These are phyloP conservation scores for Tiliacea citrago DNA, from an alignment of 2,888 invertebrate species.

Conservation along the genomic window DNA sequence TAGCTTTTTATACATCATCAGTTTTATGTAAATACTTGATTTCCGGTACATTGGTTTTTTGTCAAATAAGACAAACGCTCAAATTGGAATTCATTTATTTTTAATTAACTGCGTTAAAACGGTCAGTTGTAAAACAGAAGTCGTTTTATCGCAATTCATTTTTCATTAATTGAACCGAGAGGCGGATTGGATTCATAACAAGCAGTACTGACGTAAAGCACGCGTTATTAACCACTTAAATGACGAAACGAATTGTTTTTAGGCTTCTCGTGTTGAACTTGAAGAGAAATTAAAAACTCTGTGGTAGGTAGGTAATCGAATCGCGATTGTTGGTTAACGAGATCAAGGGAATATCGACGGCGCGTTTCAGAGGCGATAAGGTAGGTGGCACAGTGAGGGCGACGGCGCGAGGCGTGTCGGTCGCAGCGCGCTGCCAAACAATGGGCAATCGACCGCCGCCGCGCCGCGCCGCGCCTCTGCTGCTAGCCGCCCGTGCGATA, in stretches of 20 bases:
- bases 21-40: slow-evolving; percentile 22
- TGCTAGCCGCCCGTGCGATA: slow-evolving; percentile 64
- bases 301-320: slow-evolving; percentile 84
- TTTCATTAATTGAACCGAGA: slow-evolving; percentile 57
- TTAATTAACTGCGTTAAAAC: slow-evolving; percentile 44
- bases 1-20: slow-evolving; percentile 10
- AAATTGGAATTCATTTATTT: slow-evolving; percentile 40
- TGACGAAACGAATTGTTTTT: slow-evolving; percentile 66
- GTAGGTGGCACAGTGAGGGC: slow-evolving; percentile 84
- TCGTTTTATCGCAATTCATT: slow-evolving; percentile 51
- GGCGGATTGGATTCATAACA: slow-evolving; percentile 53
- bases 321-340: slow-evolving; percentile 84
- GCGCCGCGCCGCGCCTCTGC: slow-evolving; percentile 70
- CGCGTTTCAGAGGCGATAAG: slow-evolving; percentile 80
- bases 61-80: slow-evolving; percentile 33
- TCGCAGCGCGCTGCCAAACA: slow-evolving; percentile 85
- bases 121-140: slow-evolving; percentile 40
- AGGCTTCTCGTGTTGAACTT: slow-evolving; percentile 66
- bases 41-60: slow-evolving; percentile 36
- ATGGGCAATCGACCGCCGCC: slow-evolving; percentile 85
- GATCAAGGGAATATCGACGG: slow-evolving; percentile 85
- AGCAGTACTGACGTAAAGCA: slow-evolving; percentile 62
- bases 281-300: slow-evolving; percentile 77
- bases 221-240: slow-evolving; percentile 66
- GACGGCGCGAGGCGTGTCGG: slow-evolving; percentile 88